Evolutionary conservation across 2,113 vertebrate species (phyloP), one percentile per base, ranked within the genome.

Genomic region (Chunga burmeisteri): DNA sequence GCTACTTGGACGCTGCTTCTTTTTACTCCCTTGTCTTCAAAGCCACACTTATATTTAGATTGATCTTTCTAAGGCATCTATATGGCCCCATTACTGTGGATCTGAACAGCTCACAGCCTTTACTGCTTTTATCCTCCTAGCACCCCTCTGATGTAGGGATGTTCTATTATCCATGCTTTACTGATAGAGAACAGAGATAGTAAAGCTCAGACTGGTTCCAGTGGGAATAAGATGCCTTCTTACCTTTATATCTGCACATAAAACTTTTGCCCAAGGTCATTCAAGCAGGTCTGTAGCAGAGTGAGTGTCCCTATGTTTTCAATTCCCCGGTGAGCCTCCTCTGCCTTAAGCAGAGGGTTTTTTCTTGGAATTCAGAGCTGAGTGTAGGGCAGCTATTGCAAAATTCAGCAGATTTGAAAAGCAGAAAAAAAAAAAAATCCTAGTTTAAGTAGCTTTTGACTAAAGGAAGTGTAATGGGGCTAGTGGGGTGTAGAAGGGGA

Each of bases 21-120:
- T 91, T 95, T 95, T 88, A 94, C 62, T 91, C 71, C 19, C 81
- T 80, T 91, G 91, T 96, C 93, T 97, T 97, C 92, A 95, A 92
- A 96, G 72, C 61, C 56, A 94, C 77, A 87, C 78, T 97, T 96
- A 75, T n/a, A 96, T 93, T 94, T 95, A 95, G 96, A 96, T 84
- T 92, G 91, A 95, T 96, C 77, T 85, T 92, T 86, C 83, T 90
- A 86, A 94, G 77, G 86, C 77, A 95, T 86, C 73, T 93, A 94
- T 95, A 96, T 81, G 81, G 92, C 74, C 90, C 96, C 68, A 89
- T 94, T 96, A 94, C 65, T 63, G 80, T 84, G 86, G 65, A 93
- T 87, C 75, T 91, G 93, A 97, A 94, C 84, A 90, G 84, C 70
- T 91, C 86, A 94, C 52, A 96, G 81, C 44, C 83, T 96, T 96